Base-by-base conservation (phyloP, 37 sponge, comb jelly and placozoan genomes). In the Geodia barretti region DNA sequence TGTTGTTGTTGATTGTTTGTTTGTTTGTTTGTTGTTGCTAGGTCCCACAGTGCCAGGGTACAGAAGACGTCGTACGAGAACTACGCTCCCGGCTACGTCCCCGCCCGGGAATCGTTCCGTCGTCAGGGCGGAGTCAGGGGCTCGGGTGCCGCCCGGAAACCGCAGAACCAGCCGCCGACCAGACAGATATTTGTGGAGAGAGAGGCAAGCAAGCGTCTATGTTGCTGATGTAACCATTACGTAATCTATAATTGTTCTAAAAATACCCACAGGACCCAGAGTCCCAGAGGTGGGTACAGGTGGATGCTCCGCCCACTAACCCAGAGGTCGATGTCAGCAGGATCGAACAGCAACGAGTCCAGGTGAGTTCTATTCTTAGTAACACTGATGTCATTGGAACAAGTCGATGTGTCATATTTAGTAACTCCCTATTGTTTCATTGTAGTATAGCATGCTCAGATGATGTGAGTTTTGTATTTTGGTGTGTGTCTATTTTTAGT, bases 261-360 rank as follows among this genome's bases (percentile, higher is more conserved):
- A 11, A 24, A 14, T 0, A 29, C 1, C 41, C 28, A 33, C 5
- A 1, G 20, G 41, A 26, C 32, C 28, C n/a, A n/a, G n/a, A 8
- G 34, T 66, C 26, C 23, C 37, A 64, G 30, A 63, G 32, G 1
- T 88, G 83, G 83, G 72, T 77, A 20, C 32, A 82, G 0, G 47
- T 88, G 60, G 43, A 47, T 4, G 28, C 70, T 1, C 88, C 88
- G 40, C 88, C 88, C 19, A 0, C 30, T 34, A 26, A 62, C n/a
- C 33, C 68, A 20, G 25, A 32, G 40, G 77, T 35, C 0, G 83
- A 81, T 38, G 41, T 4, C 4, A 60, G 69, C 35, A 70, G 70
- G 40, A 60, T 73, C 31, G 88, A 88, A 32, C 79, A 82, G 25
- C 83, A 88, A 78, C 40, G 77, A 28, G 88, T 88, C 34, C 42